Conservation (phyloP, 2,888 invertebrate genomes). For the Chrysolina oricalcia region DNA sequence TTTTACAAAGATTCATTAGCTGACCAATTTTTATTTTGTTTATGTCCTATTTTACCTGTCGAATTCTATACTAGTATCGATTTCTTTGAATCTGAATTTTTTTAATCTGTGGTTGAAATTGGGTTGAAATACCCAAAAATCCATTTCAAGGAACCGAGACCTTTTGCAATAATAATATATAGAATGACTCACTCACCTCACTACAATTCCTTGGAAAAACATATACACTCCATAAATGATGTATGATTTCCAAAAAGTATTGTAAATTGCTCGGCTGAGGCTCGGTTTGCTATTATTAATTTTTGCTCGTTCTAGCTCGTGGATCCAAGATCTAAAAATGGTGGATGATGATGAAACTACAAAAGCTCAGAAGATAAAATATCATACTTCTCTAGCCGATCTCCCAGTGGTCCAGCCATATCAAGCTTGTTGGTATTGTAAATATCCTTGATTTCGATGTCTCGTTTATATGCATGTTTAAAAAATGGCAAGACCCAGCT, state of each 20-base stretch:
- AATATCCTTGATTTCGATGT: constrained; percentile 78
- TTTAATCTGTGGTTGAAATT: no score
- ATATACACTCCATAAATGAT: constrained; percentile 26
- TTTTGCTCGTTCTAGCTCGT: constrained; percentile 74
- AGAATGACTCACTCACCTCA: constrained; percentile 19
- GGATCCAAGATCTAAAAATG: constrained; percentile 74
- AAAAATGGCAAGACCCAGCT: constrained; percentile 81
- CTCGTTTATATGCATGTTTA: constrained; percentile 76
- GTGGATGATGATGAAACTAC: neutral
- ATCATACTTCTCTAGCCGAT: constrained; percentile 75
- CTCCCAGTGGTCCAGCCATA: constrained; percentile 78
- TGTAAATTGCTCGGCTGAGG: constrained; percentile 61
- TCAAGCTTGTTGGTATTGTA: constrained; percentile 77
- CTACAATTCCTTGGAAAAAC: constrained; percentile 15
- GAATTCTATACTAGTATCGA: no score
- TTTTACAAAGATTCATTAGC: no score
- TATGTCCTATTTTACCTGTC: no score
- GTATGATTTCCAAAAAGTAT: constrained; percentile 32
- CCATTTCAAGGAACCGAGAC: no score
- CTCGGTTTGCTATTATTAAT: constrained; percentile 75
- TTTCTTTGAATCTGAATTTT: no score
- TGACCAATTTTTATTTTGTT: no score
- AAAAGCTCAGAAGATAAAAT: constrained; percentile 17
- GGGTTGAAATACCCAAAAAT: no score
- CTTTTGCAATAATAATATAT: neutral